Base-by-base conservation (phyloP, 2,888 invertebrate genomes). In the Cheilosia grossa region DNA sequence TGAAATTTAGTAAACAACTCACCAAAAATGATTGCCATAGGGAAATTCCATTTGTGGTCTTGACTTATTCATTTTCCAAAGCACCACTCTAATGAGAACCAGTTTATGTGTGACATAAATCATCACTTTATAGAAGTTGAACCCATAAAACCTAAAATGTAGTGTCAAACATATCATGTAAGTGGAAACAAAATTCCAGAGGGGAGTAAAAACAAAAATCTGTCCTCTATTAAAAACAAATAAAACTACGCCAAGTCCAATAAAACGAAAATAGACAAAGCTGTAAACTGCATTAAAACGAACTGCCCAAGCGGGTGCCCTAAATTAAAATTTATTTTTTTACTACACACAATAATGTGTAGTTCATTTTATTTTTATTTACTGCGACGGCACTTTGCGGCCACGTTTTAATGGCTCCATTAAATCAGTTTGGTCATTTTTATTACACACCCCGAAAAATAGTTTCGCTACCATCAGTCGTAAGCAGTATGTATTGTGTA, bases 381-480 rank as follows among this genome's bases (percentile, higher is more conserved):
- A n/a, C 30, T 59, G 37, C 49, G 56, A 64, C 58, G 69, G 64
- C 79, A 70, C 64, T 67, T 69, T 82, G 63, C 53, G 63, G 79
- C 37, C 51, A 54, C 40, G 13, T 47, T 83, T 74, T 74, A 69
- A 75, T 70, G 70, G 54, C 58, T 69, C 53, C 69, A 64, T 56
- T 69, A 75, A 74, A 74, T 73, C 73, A 58, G 67, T 66, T 82
- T 73, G 44, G 54, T 51, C 51, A 58, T 37, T 70, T 82, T 82
- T 81, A 77, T 69, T 70, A 70, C 67, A 58, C 44, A 7, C 17
- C 44, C n/a, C 44, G 21, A 24, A 37, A 30, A 47, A 66, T 66
- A 66, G 77, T 64, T 70, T 47, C 59, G 58, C 63, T 63, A 15
- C 13, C 51, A 37, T 72, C 66, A 54, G 47, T 59, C 30, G 13